Base-by-base conservation (phyloP, 2,888 invertebrate species). In the Heterodera filipjevi region DNA sequence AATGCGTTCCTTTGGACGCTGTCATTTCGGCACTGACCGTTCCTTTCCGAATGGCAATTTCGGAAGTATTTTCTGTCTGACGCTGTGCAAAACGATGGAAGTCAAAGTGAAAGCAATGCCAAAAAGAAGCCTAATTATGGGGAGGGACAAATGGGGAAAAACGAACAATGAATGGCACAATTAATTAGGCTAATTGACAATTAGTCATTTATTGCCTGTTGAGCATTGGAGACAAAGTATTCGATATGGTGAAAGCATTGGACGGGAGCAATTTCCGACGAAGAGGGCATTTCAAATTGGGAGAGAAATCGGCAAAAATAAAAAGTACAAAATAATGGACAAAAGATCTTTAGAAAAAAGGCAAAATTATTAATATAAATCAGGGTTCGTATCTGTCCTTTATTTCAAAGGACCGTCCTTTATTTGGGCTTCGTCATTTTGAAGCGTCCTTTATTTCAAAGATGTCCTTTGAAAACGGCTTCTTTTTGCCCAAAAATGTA, bases 71-170 rank as follows among this genome's bases (percentile, higher is more conserved):
- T 32, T 82, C 75, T 14, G 79, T 82, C 14, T 73, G 80, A 66
- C 76, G 79, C 70, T 82, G 81, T 0, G 87, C 87, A 71, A 87
- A 86, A 35, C 82, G 80, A 44, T 84, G 74, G 70, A 87, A 87
- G n/a, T 86, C 87, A 78, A 88, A 86, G 76, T 84, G 80, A 59
- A 83, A 83, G 59, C 86, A 87, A 73, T 88, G 88, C 86, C 87
- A 87, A 74, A 83, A 88, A 10, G 87, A 82, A 3, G 85, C 82
- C 83, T 59, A 27, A 27, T 27, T 87, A 78, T 76, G 85, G 77
- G 53, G 27, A 59, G 12, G 59, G n/a, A n/a, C n/a, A n/a, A 27
- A n/a, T 10, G 27, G 27, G 27, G 22, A 59, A 10, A 59, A 59
- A n/a, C 8, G 27, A n/a, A 27, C 27, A 10, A 27, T 22, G 2